Evolutionary conservation across 2,113 vertebrate genomes (phyloP).

Genomic region (Cebidichthys violaceus): DNA sequence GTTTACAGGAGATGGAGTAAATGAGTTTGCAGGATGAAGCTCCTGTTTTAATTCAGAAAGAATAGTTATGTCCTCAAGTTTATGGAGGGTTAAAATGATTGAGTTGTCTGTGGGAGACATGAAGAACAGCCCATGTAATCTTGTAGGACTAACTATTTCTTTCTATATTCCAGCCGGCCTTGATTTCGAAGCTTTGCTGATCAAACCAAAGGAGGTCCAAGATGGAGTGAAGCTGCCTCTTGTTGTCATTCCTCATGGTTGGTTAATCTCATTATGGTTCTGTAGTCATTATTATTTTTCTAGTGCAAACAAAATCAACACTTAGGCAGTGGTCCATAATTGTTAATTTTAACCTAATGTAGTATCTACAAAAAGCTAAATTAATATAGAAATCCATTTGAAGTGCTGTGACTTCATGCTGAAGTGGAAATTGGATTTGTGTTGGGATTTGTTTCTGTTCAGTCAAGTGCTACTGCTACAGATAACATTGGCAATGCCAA

Average conservation of each 20-base stretch:
- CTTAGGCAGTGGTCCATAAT: neutral
- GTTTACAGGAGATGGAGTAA: neutral
- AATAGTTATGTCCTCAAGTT: neutral
- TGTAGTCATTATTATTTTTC: neutral
- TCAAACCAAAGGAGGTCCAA: constrained; percentile 85
- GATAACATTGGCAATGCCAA: no score
- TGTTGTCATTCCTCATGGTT: constrained; percentile 93
- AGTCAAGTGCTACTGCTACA: constrained; percentile 7
- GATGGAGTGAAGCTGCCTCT: constrained; percentile 86
- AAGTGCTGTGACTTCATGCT: neutral
- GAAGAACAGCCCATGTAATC: neutral
- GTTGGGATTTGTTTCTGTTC: constrained; percentile 36
- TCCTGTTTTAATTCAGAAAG: neutral
- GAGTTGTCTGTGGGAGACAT: neutral
- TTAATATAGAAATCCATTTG: neutral
- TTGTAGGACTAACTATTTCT: neutral
- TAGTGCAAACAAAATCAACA: neutral
- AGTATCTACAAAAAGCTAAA: neutral
- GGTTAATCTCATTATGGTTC: constrained; percentile 49
- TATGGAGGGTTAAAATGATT: neutral
- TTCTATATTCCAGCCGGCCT: constrained; percentile 84
- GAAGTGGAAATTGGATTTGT: neutral
- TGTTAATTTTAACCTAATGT: neutral
- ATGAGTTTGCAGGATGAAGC: neutral
- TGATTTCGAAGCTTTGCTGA: constrained; percentile 91